These are phyloP conservation scores for Scolopax mira DNA, from an alignment of 2,113 vertebrate species.

Conservation along the genomic window DNA sequence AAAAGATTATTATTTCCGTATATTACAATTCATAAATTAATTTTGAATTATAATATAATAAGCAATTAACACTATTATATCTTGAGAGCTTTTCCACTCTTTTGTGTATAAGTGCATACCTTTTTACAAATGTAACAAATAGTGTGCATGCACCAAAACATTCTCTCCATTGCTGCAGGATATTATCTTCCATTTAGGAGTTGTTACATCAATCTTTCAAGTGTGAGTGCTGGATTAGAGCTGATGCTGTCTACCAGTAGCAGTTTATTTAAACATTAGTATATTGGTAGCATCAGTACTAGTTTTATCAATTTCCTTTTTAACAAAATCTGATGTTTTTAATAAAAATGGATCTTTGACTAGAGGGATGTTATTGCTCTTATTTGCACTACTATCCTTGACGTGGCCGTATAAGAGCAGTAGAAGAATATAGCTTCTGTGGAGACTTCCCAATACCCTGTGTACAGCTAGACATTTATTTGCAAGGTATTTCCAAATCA, in stretches of 20 bases:
- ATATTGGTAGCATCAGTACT: not conserved
- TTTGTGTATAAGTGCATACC: not conserved
- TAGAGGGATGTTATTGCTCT: not conserved
- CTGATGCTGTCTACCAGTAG: not conserved
- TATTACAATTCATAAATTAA: not conserved
- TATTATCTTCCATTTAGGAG: not conserved
- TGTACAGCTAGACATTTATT: not conserved
- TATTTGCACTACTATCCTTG: not conserved
- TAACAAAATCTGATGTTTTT: not conserved
- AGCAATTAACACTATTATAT: no score
- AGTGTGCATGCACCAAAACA: not conserved
- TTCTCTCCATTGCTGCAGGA: not conserved
- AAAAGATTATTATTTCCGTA: not conserved
- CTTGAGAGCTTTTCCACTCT: not conserved
- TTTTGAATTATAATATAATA: not conserved
- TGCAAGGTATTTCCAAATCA: not conserved
- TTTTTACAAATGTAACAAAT: not conserved
- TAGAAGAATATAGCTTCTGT: not conserved
- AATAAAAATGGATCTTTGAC: not conserved
- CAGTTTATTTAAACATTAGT: not conserved
- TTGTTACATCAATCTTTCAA: not conserved
- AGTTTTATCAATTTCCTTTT: not conserved
- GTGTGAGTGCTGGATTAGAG: not conserved
- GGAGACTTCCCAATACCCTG: not conserved
- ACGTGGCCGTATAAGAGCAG: accelerated